These are phyloP conservation scores for Naja naja DNA, from an alignment of 2,113 vertebrate genomes.

Conservation along the genomic window DNA sequence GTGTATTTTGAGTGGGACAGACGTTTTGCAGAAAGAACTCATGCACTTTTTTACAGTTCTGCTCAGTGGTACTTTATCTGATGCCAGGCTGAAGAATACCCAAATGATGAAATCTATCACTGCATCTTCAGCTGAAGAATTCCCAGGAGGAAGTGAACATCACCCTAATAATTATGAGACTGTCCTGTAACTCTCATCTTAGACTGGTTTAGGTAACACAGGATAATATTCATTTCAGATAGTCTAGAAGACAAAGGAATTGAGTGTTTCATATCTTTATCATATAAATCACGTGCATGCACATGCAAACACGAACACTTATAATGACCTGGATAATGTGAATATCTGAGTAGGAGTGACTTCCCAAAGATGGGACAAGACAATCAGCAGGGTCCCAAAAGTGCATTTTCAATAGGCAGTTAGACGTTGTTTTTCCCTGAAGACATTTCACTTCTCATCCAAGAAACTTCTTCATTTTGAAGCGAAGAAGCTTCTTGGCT, in stretches of 20 bases:
- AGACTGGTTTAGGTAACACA: background rate
- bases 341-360: background rate
- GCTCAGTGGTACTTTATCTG: background rate
- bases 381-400: too few relatives aligned
- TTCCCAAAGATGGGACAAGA: background rate
- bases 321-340: background rate
- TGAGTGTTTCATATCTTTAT: background rate
- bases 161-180: background rate
- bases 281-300: rapidly evolving
- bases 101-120: background rate
- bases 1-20: background rate
- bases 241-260: background rate
- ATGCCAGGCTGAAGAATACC: background rate
- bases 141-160: background rate
- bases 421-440: background rate
- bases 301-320: background rate
- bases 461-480: too few relatives aligned
- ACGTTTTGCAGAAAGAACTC: background rate
- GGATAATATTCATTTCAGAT: background rate
- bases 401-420: too few relatives aligned
- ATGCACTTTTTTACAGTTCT: background rate
- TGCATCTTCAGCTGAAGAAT: background rate
- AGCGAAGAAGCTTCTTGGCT: too few relatives aligned
- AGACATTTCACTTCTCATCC: too few relatives aligned
- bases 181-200: background rate